Conservation (phyloP, 1,140 invertebrate species). For the Bursaphelenchus mucronatus region DNA sequence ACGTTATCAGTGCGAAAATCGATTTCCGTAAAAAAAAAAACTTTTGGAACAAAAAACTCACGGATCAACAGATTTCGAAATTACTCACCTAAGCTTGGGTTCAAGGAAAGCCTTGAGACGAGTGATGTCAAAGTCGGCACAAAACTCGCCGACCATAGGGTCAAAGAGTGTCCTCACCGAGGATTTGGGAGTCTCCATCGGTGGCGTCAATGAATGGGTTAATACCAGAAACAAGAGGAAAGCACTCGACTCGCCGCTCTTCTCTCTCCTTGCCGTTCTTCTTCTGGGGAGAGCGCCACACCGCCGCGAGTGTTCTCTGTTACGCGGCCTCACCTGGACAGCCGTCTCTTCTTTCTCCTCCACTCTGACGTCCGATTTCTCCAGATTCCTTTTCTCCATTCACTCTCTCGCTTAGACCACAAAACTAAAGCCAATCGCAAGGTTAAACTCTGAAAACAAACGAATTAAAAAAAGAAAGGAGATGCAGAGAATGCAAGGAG, state of each 20-base stretch:
- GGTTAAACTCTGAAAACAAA: slow-evolving; percentile 3
- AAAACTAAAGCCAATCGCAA: neutral
- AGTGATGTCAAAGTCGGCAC: slow-evolving; percentile 13
- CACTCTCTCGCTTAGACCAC: neutral
- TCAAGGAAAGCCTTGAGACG: slow-evolving; percentile 29
- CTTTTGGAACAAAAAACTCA: neutral
- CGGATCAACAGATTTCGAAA: neutral
- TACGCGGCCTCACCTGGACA: too few relatives aligned
- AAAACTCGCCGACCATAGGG: slow-evolving; percentile 36
- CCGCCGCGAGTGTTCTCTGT: too few relatives aligned
- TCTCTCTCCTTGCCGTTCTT: too few relatives aligned
- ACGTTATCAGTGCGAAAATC: neutral
- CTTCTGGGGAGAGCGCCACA: too few relatives aligned
- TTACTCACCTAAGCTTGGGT: slow-evolving; percentile 29
- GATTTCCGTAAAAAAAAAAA: neutral
- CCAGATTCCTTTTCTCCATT: neutral
- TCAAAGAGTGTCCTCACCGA: slow-evolving; percentile 23
- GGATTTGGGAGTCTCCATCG: too few relatives aligned
- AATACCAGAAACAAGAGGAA: too few relatives aligned
- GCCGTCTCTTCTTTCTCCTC: neutral
- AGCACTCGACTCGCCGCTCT: too few relatives aligned
- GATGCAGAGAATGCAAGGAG: too few relatives aligned
- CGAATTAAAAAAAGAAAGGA: neutral
- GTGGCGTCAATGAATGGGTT: too few relatives aligned
- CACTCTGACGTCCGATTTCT: neutral